Conservation (phyloP, 2,113 vertebrate species). For the Oxygymnocypris stewartii region DNA sequence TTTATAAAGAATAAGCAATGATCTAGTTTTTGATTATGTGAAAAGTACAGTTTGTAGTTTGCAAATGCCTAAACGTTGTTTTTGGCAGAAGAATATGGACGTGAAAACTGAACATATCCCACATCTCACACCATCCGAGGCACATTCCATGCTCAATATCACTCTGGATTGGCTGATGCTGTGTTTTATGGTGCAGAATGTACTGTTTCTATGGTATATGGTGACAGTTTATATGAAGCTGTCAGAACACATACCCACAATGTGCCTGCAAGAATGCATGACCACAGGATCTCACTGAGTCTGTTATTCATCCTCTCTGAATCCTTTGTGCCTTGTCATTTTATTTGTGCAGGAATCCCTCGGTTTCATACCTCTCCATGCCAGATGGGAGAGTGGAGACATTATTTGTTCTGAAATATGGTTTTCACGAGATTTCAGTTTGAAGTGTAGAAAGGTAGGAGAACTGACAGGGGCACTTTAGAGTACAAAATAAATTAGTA, state of each 20-base stretch:
- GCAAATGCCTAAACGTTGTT: background rate
- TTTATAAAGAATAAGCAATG: background rate
- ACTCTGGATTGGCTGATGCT: constrained; percentile 17
- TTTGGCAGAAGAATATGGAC: constrained; percentile 3
- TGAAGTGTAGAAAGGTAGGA: background rate
- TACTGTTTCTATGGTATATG: background rate
- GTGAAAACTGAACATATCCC: constrained; percentile 16
- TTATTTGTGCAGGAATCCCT: constrained; percentile 40
- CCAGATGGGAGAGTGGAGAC: constrained; percentile 42
- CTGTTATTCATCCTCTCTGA: constrained; percentile 25
- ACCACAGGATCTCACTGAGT: constrained; percentile 5
- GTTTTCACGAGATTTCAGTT: constrained; percentile 6
- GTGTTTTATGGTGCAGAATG: constrained; percentile 20
- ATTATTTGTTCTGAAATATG: constrained; percentile 29
- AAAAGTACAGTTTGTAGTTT: background rate
- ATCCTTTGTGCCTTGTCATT: constrained; percentile 38
- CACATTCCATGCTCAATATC: constrained; percentile 42
- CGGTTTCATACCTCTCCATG: constrained; percentile 41
- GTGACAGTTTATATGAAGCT: constrained; percentile 10
- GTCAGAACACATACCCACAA: constrained; percentile 17
- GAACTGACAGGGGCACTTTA: background rate
- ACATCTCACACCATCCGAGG: constrained; percentile 26
- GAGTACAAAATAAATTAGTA: constrained; percentile 12
- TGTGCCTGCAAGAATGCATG: constrained; percentile 20
- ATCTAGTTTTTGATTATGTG: background rate